Percentiles rank a stretch among this genome's conserved stretches.
These are phyloP conservation scores for Neoascia interrupta DNA, from an alignment of 2,888 invertebrate genomes.

Conservation along the genomic window DNA sequence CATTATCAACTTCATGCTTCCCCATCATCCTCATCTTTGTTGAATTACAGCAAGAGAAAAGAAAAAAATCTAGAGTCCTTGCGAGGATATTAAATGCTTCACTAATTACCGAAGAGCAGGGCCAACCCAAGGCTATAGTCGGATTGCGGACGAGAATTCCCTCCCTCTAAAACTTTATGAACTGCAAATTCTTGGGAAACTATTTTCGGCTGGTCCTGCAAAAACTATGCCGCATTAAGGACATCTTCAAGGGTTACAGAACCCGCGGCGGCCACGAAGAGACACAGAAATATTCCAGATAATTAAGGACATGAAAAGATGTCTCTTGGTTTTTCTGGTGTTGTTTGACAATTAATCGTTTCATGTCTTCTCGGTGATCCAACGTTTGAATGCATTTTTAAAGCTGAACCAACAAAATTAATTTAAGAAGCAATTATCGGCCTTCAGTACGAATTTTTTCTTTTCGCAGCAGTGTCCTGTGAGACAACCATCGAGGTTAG, in stretches of 20 bases:
- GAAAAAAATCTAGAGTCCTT: slow-evolving; percentile 41
- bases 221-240: slow-evolving; percentile 51
- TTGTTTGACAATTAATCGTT: slow-evolving; percentile 39
- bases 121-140: slow-evolving; percentile 15
- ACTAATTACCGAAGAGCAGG: slow-evolving; percentile 62
- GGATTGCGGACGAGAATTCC: slow-evolving; percentile 12
- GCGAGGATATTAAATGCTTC: slow-evolving; percentile 59
- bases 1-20: slow-evolving; percentile 39
- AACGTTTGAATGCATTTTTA: no score
- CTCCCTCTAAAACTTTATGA: slow-evolving; percentile 47
- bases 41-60: slow-evolving; percentile 9
- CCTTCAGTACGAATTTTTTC: no score
- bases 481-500: no score
- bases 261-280: background rate
- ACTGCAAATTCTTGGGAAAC: slow-evolving; percentile 63
- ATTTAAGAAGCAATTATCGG: no score
- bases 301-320: slow-evolving; percentile 50
- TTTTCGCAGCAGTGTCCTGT: no score
- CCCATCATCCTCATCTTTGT: slow-evolving; percentile 25
- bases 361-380: no score
- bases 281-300: slow-evolving; percentile 49
- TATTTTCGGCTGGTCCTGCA: slow-evolving; percentile 39
- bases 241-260: slow-evolving; percentile 1
- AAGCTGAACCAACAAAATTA: no score
- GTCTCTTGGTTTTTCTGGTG: slow-evolving; percentile 12